These are phyloP conservation scores for Sus cebifrons DNA, from an alignment of 2,797 vertebrate genomes.

Conservation along the genomic window DNA sequence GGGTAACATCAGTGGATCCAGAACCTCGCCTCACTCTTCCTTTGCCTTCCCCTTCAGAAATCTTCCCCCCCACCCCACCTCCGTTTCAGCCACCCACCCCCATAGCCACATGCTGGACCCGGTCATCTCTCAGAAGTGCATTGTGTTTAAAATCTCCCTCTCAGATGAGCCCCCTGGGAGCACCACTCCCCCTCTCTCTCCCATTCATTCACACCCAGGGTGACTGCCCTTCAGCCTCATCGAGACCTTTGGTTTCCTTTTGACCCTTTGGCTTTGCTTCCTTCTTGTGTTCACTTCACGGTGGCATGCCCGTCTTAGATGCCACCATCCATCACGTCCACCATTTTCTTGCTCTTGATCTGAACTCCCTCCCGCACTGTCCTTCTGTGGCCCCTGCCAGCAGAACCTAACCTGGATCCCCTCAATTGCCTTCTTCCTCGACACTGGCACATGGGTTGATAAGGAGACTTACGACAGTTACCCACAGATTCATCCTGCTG, in stretches of 20 bases:
- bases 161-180: neutral
- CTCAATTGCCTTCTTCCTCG: conserved; percentile 5
- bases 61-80: neutral
- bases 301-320: neutral
- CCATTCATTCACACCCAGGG: neutral
- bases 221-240: neutral
- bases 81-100: neutral
- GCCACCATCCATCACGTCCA: neutral
- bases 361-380: neutral
- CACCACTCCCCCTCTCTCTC: neutral
- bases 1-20: neutral
- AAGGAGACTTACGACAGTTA: neutral
- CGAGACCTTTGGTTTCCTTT: neutral
- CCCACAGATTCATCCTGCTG: neutral
- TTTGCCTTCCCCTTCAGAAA: neutral
- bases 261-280: neutral
- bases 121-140: neutral
- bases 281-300: neutral
- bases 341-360: neutral
- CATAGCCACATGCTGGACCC: neutral
- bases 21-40: neutral
- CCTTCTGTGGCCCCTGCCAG: neutral
- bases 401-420: neutral
- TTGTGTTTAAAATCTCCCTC: neutral
- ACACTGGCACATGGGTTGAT: neutral